Evolutionary conservation across 2,888 invertebrate genomes (phyloP), one percentile per base, ranked within the genome.

Genomic region (Eilema sororculum): DNA sequence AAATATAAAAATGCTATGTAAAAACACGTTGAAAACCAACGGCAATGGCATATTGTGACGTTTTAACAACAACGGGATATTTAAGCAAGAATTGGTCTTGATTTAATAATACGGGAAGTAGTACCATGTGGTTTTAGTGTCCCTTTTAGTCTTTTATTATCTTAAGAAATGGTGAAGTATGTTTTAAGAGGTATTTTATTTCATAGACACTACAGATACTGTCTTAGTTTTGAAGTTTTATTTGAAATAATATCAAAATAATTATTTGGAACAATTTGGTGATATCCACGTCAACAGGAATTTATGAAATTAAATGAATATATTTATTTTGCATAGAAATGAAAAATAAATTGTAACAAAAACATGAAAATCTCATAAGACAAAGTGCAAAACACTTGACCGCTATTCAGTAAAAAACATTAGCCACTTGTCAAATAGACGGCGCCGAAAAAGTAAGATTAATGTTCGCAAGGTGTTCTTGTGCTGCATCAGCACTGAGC

Each of bases 281-380:
- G 8, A 0, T 41, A 13, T 41, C 16, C 16, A 20, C 46, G 20
- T 6, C 20, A 8, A 5, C 5, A 20, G 9, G n/a, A 52, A 9
- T 52, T n/a, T 9, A 2, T 5, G 52, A 52, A 52, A 52, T n/a
- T 9, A 52, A 46, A 46, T 20, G 1, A 46, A 20, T 46, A 6
- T 41, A 41, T 16, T 41, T 41, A 16, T 41, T 4, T 41, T n/a
- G n/a, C n/a, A n/a, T n/a, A n/a, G n/a, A n/a, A n/a, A n/a, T n/a
- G n/a, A 2, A 52, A 52, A 52, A 52, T 52, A 25, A 62, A 62
- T 25, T 10, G 24, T 25, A 41, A 1, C 20, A 41, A 62, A 46
- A 52, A 52, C n/a, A 52, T 52, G 20, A 52, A n/a, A 52, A 52
- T 0, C 58, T 13, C 25, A 28, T 16, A 58, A 58, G 58, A 78